Evolutionary conservation across 2,888 invertebrate genomes (phyloP).

Genomic region (Erebia epiphron): DNA sequence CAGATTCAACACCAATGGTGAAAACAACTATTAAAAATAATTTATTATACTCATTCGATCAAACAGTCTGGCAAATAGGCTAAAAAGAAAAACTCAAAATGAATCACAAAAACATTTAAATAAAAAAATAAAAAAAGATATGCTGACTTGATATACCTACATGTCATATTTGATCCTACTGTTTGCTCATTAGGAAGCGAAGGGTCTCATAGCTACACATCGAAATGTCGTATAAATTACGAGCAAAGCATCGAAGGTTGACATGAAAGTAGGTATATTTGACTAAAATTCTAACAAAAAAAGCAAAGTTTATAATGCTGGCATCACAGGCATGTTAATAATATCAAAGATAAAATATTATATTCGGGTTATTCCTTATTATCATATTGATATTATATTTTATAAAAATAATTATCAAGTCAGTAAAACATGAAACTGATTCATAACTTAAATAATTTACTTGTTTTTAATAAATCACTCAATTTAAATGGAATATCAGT

Average conservation of each 20-base stretch:
- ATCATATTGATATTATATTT: not conserved
- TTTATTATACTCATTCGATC: not conserved
- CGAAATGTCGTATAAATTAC: not conserved
- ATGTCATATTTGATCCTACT: constrained; percentile 42
- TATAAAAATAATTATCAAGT: not conserved
- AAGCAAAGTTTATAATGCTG: not conserved
- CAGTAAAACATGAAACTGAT: not conserved
- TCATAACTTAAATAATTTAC: not conserved
- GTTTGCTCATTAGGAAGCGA: constrained; percentile 69
- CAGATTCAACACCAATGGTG: too few species aligned
- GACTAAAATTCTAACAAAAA: not conserved
- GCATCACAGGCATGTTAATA: not conserved
- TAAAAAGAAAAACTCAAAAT: not conserved
- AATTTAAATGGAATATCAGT: not conserved
- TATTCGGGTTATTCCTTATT: not conserved
- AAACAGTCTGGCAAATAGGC: not conserved
- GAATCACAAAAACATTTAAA: not conserved
- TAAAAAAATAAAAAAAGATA: constrained; percentile 21
- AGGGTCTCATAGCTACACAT: constrained; percentile 45
- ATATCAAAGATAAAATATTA: too few species aligned
- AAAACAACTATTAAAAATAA: too few species aligned
- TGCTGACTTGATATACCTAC: constrained; percentile 17
- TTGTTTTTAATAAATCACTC: constrained; percentile 12
- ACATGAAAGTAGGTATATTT: constrained; percentile 8
- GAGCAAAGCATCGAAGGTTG: constrained; percentile 5